phyloP scores from a whole-genome alignment of 2,113 vertebrate genomes.

The Vireo altiloquus region DNA sequence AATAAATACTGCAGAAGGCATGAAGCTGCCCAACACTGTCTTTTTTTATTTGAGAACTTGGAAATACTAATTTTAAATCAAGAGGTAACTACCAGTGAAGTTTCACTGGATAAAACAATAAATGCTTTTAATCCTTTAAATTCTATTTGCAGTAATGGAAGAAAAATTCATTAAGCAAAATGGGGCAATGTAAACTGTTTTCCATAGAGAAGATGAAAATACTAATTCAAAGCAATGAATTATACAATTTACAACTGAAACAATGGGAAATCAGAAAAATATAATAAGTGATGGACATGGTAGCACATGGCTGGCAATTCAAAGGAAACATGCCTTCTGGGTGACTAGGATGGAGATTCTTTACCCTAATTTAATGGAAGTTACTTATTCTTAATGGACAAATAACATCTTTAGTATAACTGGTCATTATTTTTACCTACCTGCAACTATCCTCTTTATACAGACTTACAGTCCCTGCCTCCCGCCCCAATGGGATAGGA shows the following conservation, averaged over 20 bases:
- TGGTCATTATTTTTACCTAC: conserved; percentile 61
- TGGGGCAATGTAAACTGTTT: conserved; percentile 71
- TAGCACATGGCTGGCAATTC: conserved; percentile 38
- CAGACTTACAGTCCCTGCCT: conserved; percentile 36
- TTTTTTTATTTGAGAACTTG: neutral
- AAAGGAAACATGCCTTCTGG: neutral
- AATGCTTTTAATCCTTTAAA: conserved; percentile 9
- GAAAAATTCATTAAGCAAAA: conserved; percentile 59
- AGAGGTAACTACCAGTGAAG: neutral
- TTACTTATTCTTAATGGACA: conserved; percentile 33
- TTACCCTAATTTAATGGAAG: conserved; percentile 20
- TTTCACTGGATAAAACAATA: neutral
- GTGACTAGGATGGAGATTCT: conserved; percentile 31
- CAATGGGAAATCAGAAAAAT: conserved; percentile 53
- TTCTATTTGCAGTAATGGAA: conserved; percentile 36
- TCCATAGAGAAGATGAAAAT: conserved; percentile 67
- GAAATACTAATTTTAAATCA: neutral
- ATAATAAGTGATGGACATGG: conserved; percentile 13
- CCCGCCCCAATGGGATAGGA: conserved; percentile 29
- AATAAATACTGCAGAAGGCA: neutral
- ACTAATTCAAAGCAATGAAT: conserved; percentile 68
- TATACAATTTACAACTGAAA: conserved; percentile 61
- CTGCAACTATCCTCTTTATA: conserved; percentile 61
- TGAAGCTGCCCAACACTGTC: neutral
- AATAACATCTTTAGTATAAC: conserved; percentile 23